These are phyloP conservation scores for Cariama cristata DNA, from an alignment of 2,113 vertebrate species.

Conservation along the genomic window DNA sequence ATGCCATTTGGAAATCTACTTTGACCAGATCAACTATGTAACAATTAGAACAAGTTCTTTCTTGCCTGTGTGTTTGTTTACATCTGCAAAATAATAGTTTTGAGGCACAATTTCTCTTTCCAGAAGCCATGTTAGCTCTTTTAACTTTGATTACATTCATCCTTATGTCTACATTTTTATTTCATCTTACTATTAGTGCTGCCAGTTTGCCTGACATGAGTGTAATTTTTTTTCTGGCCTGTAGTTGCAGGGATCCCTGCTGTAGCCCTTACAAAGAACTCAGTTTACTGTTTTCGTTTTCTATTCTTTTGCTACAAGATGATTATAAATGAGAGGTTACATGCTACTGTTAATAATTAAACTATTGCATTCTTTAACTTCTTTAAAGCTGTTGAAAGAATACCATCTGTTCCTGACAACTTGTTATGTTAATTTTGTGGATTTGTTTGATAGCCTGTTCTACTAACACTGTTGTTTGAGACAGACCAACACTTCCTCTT, in stretches of 20 bases:
- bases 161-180: not conserved
- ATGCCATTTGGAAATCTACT: not conserved
- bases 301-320: not conserved
- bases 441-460: not conserved
- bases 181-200: not conserved
- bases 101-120: not conserved
- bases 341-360: not conserved
- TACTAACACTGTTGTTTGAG: not conserved
- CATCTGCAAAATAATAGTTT: not conserved
- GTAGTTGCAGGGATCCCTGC: not conserved
- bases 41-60: not conserved
- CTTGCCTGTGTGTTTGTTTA: not conserved
- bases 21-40: not conserved
- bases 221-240: not conserved
- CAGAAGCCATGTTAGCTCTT: not conserved
- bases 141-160: not conserved
- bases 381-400: not conserved
- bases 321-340: not conserved
- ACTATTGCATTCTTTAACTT: not conserved
- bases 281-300: not conserved
- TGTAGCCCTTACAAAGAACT: not conserved
- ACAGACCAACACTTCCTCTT: not conserved
- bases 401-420: not conserved
- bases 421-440: not conserved
- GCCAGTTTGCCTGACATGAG: not conserved